Evolutionary conservation across 1,140 invertebrate species (phyloP), one percentile per base, ranked within the genome.

Genomic region (Stegodyphus mimosarum): DNA sequence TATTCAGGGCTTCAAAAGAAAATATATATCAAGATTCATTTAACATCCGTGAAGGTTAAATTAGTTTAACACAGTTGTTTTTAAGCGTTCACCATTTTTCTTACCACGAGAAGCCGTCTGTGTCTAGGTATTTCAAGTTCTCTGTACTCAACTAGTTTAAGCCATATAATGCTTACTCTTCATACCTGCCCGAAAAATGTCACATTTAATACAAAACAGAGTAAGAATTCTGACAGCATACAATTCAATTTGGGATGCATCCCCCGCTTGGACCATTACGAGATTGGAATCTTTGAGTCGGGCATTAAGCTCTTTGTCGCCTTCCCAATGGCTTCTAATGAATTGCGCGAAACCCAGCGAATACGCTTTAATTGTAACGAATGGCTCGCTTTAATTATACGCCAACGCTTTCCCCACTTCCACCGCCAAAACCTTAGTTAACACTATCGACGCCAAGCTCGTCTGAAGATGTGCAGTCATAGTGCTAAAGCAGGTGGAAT

Each of bases 261-360:
- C 75, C 75, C 75, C 63, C n/a, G 9, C 33, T n/a, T 2, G 75
- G 48, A 66, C 49, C 75, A 77, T 74, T 74, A 77, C 63, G 64
- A 77, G 75, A 77, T 77, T 67, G 75, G 75, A 77, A 77, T 77
- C 75, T 77, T 67, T 77, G 75, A 77, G 75, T 77, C 75, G 63
- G n/a, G 75, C 63, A 77, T 77, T 77, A 77, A 77, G 75, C 75
- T 77, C 75, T 77, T 77, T 77, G 75, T 77, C 60, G 75, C 75
- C 50, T 64, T 64, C n/a, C 63, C 75, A 77, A 77, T 77, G 75
- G 60, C 63, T 17, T 55, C 51, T 77, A 77, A 77, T 77, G 75
- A 77, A 77, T 77, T 77, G 75, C 75, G 6, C 50, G 75, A 77
- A 77, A 63, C 63, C 75, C 17, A n/a, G 60, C 75, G 75, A 66